Conservation (phyloP, 2,888 invertebrate genomes). For the Heliconius ismenius region DNA sequence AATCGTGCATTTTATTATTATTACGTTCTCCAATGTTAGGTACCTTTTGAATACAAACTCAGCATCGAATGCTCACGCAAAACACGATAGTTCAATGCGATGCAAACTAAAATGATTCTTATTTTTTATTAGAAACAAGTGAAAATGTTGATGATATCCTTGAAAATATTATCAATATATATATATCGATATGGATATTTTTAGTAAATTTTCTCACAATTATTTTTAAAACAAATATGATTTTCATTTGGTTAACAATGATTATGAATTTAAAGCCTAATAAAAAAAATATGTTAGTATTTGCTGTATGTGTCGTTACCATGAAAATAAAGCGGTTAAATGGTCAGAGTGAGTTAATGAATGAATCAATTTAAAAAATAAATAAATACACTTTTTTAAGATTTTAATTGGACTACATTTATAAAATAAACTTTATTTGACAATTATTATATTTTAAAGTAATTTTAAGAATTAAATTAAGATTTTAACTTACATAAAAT, state of each 20-base stretch:
- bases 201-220: too few relatives aligned
- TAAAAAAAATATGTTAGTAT: too few relatives aligned
- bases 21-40: constrained; percentile 70
- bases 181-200: too few relatives aligned
- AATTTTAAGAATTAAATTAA: neutral
- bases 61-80: constrained; percentile 63
- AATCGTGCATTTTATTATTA: constrained; percentile 76
- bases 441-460: neutral
- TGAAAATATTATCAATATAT: neutral
- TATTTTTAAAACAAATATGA: neutral
- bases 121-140: constrained; percentile 8
- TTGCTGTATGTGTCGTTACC: too few relatives aligned
- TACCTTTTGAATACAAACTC: constrained; percentile 76
- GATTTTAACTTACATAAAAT: neutral
- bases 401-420: too few relatives aligned
- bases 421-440: neutral
- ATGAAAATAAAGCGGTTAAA: too few relatives aligned
- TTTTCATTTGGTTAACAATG: neutral
- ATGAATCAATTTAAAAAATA: too few relatives aligned
- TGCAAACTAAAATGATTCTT: constrained; percentile 13
- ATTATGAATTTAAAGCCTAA: too few relatives aligned
- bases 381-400: too few relatives aligned
- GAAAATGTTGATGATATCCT: neutral
- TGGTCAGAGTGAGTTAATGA: too few relatives aligned
- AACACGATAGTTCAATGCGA: constrained; percentile 20